These are phyloP conservation scores for Nerophis lumbriciformis DNA, from an alignment of 2,113 vertebrate genomes.

Conservation along the genomic window DNA sequence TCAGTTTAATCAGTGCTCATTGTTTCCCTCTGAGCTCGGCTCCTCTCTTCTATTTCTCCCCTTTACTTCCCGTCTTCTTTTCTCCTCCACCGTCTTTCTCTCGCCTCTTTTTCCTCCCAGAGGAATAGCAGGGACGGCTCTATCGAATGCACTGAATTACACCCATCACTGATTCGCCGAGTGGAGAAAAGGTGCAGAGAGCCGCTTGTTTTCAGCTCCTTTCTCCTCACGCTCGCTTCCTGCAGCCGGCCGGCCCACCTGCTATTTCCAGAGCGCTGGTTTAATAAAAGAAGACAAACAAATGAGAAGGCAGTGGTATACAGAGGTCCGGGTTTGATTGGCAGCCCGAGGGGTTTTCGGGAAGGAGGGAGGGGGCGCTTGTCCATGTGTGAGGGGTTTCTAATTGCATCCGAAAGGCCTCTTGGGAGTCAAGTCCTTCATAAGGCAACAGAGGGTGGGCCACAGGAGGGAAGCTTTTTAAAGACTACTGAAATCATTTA, in stretches of 20 bases:
- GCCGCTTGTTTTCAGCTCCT: constrained; percentile 32
- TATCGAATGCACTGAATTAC: constrained; percentile 56
- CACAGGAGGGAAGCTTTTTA: constrained; percentile 12
- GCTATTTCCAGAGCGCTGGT: constrained; percentile 13
- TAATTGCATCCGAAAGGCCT: constrained; percentile 49
- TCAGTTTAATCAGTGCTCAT: constrained; percentile 11
- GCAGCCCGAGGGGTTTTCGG: constrained; percentile 12
- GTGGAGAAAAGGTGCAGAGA: constrained; percentile 32
- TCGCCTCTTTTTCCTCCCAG: constrained; percentile 34
- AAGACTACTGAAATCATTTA: constrained; percentile 19
- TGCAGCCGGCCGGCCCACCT: constrained; percentile 6
- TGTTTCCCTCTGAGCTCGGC: constrained; percentile 4
- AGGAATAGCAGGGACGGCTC: constrained; percentile 37
- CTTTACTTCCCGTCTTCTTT: constrained; percentile 17
- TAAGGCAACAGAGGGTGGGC: constrained; percentile 13
- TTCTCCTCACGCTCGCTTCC: constrained; percentile 19
- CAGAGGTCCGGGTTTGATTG: constrained; percentile 38
- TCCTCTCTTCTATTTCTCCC: constrained; percentile 18
- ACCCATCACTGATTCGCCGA: constrained; percentile 52
- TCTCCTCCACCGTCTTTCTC: constrained; percentile 30
- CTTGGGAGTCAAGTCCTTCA: constrained; percentile 35
- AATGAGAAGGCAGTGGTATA: constrained; percentile 42
- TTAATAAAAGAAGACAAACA: constrained; percentile 58
- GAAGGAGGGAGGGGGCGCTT: constrained; percentile 23
- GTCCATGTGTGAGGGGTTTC: constrained; percentile 27